Conservation (phyloP, 1,140 invertebrate genomes). For the Tetragonula clypearis region DNA sequence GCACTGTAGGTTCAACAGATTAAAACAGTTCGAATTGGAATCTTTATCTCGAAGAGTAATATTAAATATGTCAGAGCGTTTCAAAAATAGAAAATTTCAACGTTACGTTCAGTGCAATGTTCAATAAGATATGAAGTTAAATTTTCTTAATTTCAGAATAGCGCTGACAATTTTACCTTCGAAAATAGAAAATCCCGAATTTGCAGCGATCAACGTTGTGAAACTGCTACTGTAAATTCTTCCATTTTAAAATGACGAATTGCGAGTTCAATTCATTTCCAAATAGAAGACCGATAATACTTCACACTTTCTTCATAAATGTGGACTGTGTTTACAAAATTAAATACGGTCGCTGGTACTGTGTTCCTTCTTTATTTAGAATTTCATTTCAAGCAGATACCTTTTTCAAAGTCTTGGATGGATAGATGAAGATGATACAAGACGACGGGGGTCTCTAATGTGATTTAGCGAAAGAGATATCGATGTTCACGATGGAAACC, state of each 20-base stretch:
- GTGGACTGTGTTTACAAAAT: not conserved
- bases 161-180: too few relatives aligned
- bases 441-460: not conserved
- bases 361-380: not conserved
- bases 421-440: not conserved
- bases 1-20: too few relatives aligned
- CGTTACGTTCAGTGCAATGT: too few relatives aligned
- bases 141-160: too few relatives aligned
- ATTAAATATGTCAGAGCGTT: not conserved
- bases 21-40: too few relatives aligned
- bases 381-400: not conserved
- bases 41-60: too few relatives aligned
- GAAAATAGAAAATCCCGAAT: too few relatives aligned
- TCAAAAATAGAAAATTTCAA: not conserved
- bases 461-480: not conserved
- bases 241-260: not conserved
- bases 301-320: too few relatives aligned
- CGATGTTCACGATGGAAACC: not conserved
- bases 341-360: not conserved
- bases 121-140: too few relatives aligned
- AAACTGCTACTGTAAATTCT: not conserved
- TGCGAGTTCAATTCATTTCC: too few relatives aligned
- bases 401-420: not conserved
- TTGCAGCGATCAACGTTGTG: too few relatives aligned
- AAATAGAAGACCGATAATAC: not conserved